phyloP scores from a whole-genome alignment of 2,113 vertebrate species.

The Gambusia holbrooki region DNA sequence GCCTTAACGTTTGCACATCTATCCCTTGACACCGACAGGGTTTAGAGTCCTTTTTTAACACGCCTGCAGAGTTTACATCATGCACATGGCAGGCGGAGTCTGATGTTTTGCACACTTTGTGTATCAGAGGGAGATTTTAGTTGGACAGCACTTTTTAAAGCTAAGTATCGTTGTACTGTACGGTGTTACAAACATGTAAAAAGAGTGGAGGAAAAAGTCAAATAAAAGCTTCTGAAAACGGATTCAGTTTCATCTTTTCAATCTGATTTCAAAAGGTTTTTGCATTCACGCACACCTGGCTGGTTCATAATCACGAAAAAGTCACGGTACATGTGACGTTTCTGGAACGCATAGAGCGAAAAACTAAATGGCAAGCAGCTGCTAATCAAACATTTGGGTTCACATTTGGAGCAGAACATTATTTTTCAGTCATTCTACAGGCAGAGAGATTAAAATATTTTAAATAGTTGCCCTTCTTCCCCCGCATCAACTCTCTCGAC shows the following conservation, averaged over 20 bases:
- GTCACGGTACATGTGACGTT: too few species aligned
- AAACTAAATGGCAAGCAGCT: too few species aligned
- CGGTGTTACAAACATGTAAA: constrained; percentile 29
- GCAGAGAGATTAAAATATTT: neutral
- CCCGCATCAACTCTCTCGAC: neutral
- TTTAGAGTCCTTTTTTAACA: neutral
- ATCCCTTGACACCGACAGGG: neutral
- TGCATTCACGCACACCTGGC: neutral
- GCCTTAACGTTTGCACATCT: constrained; percentile 20
- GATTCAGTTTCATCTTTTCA: neutral
- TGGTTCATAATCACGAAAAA: neutral
- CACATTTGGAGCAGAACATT: neutral
- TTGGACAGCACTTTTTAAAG: constrained; percentile 63
- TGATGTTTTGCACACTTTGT: constrained; percentile 29
- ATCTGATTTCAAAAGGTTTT: neutral
- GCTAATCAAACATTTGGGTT: too few species aligned
- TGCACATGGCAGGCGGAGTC: constrained; percentile 29
- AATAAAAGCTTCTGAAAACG: constrained; percentile 49
- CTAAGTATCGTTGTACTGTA: constrained; percentile 73
- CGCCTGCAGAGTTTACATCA: constrained; percentile 41
- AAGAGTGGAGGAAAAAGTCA: constrained; percentile 1
- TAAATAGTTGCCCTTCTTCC: neutral
- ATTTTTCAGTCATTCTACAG: neutral
- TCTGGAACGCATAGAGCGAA: too few species aligned
- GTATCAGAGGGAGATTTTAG: constrained; percentile 16